Percentiles rank a stretch among this genome's conserved stretches.
Evolutionary conservation across 2,113 vertebrate species (phyloP).

Genomic region (Miniopterus natalensis): DNA sequence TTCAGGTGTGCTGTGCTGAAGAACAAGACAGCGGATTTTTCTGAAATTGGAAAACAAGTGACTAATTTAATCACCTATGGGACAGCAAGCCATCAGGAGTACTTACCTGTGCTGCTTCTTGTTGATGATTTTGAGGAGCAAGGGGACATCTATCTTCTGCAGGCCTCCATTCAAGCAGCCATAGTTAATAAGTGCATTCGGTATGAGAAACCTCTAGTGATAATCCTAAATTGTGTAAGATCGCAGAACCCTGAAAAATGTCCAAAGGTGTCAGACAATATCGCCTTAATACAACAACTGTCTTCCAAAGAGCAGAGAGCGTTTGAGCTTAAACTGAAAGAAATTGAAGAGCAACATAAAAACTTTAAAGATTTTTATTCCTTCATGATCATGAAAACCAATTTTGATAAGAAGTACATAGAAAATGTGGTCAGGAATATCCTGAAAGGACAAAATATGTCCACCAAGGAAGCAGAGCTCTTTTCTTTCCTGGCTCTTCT

Average conservation of each 20-base stretch:
- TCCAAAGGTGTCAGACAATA: constrained; percentile 77
- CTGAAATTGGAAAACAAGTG: constrained; percentile 88
- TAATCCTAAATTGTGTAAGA: constrained; percentile 92
- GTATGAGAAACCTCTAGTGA: constrained; percentile 87
- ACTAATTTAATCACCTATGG: constrained; percentile 86
- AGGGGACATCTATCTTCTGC: constrained; percentile 87
- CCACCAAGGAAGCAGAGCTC: constrained; percentile 88
- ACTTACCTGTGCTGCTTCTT: constrained; percentile 90
- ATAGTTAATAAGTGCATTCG: constrained; percentile 82
- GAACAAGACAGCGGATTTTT: constrained; percentile 83
- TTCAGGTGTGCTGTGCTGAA: constrained; percentile 91
- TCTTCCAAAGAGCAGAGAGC: constrained; percentile 87
- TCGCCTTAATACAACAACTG: constrained; percentile 84
- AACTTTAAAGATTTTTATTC: constrained; percentile 92
- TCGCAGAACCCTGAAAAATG: constrained; percentile 87
- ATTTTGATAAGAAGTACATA: constrained; percentile 89
- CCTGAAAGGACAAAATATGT: constrained; percentile 86
- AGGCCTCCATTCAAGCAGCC: constrained; percentile 86
- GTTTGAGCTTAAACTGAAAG: constrained; percentile 89
- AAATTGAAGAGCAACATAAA: constrained; percentile 88
- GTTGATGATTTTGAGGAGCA: constrained; percentile 92
- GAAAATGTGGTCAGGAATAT: constrained; percentile 90
- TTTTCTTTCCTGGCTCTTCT: constrained; percentile 90
- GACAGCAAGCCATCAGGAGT: constrained; percentile 72
- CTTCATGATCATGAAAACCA: constrained; percentile 94